A percentile compares a stretch with the other conserved stretches of the same genome.
Conservation (phyloP, 2,888 invertebrate species). For the Rhorus exstirpatorius region DNA sequence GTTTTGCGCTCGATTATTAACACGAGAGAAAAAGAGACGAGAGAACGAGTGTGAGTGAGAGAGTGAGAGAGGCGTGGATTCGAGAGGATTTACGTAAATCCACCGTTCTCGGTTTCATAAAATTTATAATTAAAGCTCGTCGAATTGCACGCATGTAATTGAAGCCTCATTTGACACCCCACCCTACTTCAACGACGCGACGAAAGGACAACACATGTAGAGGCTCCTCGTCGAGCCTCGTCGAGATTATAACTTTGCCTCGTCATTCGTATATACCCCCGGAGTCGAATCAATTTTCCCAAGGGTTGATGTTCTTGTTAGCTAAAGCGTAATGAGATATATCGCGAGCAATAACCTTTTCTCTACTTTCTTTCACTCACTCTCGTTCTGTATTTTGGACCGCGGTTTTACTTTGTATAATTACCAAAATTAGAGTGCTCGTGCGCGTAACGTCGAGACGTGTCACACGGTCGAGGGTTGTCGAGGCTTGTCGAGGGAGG, state of each 20-base stretch:
- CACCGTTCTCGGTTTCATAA: slow-evolving; percentile 66
- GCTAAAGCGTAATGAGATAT: slow-evolving; percentile 52
- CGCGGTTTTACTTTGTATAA: slow-evolving; percentile 33
- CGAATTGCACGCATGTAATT: slow-evolving; percentile 79
- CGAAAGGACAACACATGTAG: slow-evolving; percentile 5
- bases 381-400: slow-evolving; percentile 5
- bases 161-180: slow-evolving; percentile 76
- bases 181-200: slow-evolving; percentile 26
- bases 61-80: slow-evolving; percentile 9
- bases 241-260: slow-evolving; percentile 37
- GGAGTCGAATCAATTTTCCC: slow-evolving; percentile 40
- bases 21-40: not conserved
- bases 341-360: slow-evolving; percentile 46
- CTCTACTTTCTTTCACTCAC: slow-evolving; percentile 41
- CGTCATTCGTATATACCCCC: slow-evolving; percentile 31
- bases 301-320: slow-evolving; percentile 25
- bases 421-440: slow-evolving; percentile 64
- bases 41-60: not conserved
- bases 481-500: not conserved
- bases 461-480: not conserved
- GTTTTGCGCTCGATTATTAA: slow-evolving; percentile 46
- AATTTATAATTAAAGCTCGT: slow-evolving; percentile 80
- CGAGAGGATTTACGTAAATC: slow-evolving; percentile 63
- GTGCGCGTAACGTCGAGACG: slow-evolving; percentile 32
- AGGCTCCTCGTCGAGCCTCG: not conserved